Evolutionary conservation across 2,888 invertebrate species (phyloP), one percentile per base, ranked within the genome.

Genomic region (Xestoiulus laeticollis): DNA sequence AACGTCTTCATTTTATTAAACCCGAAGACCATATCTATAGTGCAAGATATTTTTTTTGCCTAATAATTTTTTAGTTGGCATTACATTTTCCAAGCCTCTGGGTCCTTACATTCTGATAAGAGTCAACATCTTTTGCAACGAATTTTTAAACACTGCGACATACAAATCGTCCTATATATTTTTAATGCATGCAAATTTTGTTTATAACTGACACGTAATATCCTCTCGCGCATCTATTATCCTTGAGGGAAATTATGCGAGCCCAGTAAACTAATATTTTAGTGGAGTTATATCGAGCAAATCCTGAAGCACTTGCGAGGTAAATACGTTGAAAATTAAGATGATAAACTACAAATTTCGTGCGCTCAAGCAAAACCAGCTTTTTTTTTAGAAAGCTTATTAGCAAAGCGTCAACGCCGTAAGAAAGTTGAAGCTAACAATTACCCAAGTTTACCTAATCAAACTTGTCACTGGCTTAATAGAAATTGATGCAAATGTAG

Each of bases 241-340:
- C 30, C 83, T 83, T 5, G 19, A 83, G 83, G 83, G 83, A 83
- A 83, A 83, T 83, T 83, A 83, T 83, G 32, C 33, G 16, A 83
- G 22, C 19, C 38, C 53, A 83, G 83, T 83, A 83, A 83, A 83
- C 83, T 83, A 83, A 53, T 19, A 53, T 53, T 53, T 53, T 19
- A 19, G 53, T 53, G 53, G n/a, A 19, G 53, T 53, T 53, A 53
- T 53, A 19, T 53, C 16, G 19, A 53, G 53, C 16, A 19, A 53
- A 53, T 53, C 53, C 53, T 53, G 53, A 53, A 53, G 53, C 19
- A 53, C 53, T 53, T 19, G 53, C 19, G 53, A 53, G 16, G 53
- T n/a, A 53, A 53, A 53, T 53, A 19, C n/a, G 53, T 53, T 19
- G 53, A 19, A 53, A 53, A 53, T 53, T 53, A 53, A 5, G 53